Conservation (phyloP, 2,797 vertebrate species). For the Siniperca undulata region DNA sequence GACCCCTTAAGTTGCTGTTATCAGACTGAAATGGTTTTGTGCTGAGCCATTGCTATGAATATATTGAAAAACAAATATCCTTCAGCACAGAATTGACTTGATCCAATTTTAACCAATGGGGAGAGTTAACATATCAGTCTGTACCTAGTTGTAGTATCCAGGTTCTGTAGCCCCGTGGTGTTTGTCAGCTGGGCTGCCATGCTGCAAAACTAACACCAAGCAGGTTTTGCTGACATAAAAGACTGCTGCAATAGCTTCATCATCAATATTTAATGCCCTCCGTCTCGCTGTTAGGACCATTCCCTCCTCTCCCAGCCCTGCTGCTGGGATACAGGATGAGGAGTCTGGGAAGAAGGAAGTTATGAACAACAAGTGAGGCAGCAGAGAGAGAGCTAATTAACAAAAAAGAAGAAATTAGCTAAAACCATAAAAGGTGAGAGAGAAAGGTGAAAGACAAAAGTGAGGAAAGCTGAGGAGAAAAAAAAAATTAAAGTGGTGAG, state of each 20-base stretch:
- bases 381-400: constrained; percentile 31
- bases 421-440: constrained; percentile 16
- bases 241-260: constrained; percentile 87
- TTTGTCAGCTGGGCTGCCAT: constrained; percentile 53
- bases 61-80: background rate
- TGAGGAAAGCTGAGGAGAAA: background rate
- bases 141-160: constrained; percentile 61
- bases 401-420: background rate
- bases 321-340: constrained; percentile 37
- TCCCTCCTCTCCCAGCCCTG: constrained; percentile 68
- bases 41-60: background rate
- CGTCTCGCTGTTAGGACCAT: constrained; percentile 83
- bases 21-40: background rate
- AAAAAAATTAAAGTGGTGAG: background rate
- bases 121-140: background rate
- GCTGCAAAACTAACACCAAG: constrained; percentile 66
- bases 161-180: constrained; percentile 44
- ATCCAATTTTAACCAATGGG: background rate
- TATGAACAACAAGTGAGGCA: constrained; percentile 5
- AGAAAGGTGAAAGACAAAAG: constrained; percentile 57
- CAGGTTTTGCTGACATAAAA: constrained; percentile 80
- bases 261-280: constrained; percentile 90
- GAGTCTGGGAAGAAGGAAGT: constrained; percentile 1
- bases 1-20: background rate
- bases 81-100: background rate